Evolutionary conservation across 2,888 invertebrate species (phyloP), one percentile per base, ranked within the genome.

Genomic region (Spilosoma lubricipeda): DNA sequence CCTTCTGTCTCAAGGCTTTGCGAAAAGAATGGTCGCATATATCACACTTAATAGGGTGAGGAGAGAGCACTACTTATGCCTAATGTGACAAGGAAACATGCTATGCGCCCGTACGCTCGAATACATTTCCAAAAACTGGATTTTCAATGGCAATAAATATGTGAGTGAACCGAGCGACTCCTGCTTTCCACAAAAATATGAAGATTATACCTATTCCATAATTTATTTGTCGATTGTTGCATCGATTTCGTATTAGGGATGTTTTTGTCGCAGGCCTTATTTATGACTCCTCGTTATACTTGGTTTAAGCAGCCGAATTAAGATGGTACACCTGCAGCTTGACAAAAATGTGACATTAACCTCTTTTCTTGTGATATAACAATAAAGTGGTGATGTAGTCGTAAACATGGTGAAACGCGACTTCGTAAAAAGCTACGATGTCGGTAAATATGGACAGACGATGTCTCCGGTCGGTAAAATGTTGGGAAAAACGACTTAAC

Each of bases 21-120:
- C 92, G 81, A 91, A 95, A 95, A 95, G 95, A 95, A 95, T 95
- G 89, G 94, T 92, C 94, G 92, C 93, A 95, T 95, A 95, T 94
- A 95, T 95, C 95, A 95, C 92, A 80, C 92, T 95, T 95, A 95
- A 95, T 95, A 95, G 95, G 95, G 95, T 92, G 94, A 91, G 91
- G 94, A 95, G 94, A 94, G 93, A 95, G 94, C 94, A 95, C 95
- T 95, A 94, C 95, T 95, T 95, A 94, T 94, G 94, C 94, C 93
- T 95, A 95, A 95, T 95, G 95, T 93, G 95, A 95, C 94, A 94
- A 92, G 95, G 95, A 92, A 95, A 95, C 95, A 95, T 93, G 94
- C 89, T 91, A 86, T 91, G 90, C 91, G 90, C 90, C 88, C 90
- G 91, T 90, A 91, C 90, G 87, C 90, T 78, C 85, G 92, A 91